phyloP scores from a whole-genome alignment of 2,888 invertebrate genomes.

The Fragum fragum region DNA sequence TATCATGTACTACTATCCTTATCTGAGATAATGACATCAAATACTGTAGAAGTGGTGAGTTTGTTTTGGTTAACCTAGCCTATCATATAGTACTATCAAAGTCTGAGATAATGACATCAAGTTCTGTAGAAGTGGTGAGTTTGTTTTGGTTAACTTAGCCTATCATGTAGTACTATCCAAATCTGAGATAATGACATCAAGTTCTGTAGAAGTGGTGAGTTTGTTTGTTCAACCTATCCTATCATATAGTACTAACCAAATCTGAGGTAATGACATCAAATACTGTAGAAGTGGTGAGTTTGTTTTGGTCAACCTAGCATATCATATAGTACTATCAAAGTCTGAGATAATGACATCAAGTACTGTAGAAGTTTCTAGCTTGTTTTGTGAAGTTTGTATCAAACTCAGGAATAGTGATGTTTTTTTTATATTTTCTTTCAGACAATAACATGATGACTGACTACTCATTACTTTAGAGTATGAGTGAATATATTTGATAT shows the following conservation, averaged over 20 bases:
- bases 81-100: slow-evolving; percentile 93
- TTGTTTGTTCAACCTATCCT: not conserved
- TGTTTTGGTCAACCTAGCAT: slow-evolving; percentile 94
- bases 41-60: slow-evolving; percentile 87
- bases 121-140: slow-evolving; percentile 92
- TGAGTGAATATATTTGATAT: no score
- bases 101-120: slow-evolving; percentile 91
- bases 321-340: slow-evolving; percentile 92
- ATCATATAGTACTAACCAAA: no score
- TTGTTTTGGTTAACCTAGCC: slow-evolving; percentile 94
- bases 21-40: slow-evolving; percentile 88
- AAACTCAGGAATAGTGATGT: no score
- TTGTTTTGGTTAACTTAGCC: not conserved
- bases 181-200: no score
- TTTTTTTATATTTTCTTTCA: no score
- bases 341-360: slow-evolving; percentile 91
- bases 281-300: slow-evolving; percentile 88
- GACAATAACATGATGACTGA: no score
- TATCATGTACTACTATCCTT: slow-evolving; percentile 93
- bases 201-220: slow-evolving; percentile 92
- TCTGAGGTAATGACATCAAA: not conserved
- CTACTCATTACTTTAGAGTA: no score
- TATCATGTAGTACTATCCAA: no score
- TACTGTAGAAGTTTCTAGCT: slow-evolving; percentile 92
- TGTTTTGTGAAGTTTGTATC: no score